Evolutionary conservation across 2,888 invertebrate genomes (phyloP).

Genomic region (Arrhopalites spinosus): DNA sequence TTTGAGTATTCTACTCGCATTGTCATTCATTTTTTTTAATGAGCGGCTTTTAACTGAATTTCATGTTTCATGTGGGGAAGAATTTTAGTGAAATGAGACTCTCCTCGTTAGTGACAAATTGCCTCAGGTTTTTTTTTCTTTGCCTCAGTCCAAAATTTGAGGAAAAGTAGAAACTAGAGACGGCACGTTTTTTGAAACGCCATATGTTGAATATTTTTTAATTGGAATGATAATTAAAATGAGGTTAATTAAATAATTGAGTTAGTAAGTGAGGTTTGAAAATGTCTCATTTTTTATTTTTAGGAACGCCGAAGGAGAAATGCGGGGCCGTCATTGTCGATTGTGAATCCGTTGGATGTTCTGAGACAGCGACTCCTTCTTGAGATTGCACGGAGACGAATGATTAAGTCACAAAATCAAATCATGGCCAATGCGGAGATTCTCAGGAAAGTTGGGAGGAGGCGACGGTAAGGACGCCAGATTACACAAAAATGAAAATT

Average conservation of each 20-base stretch:
- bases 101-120: no score
- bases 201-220: no score
- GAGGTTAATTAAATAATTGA: background rate
- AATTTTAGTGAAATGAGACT: no score
- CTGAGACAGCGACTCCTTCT: slow-evolving; percentile 78
- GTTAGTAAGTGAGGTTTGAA: background rate
- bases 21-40: no score
- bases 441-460: slow-evolving; percentile 50
- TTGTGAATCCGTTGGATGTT: slow-evolving; percentile 85
- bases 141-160: no score
- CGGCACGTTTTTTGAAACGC: no score
- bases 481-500: background rate
- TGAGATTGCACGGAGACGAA: slow-evolving; percentile 81
- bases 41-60: no score
- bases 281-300: background rate
- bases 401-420: slow-evolving; percentile 67
- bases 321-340: slow-evolving; percentile 69
- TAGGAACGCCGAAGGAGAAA: slow-evolving; percentile 19
- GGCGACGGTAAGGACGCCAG: slow-evolving; percentile 23
- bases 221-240: no score
- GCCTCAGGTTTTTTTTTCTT: no score
- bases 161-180: no score
- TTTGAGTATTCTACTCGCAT: no score
- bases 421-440: slow-evolving; percentile 49
- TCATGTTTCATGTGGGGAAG: no score